phyloP scores from a whole-genome alignment of 2,888 invertebrate species.

The Ophion ventricosus region DNA sequence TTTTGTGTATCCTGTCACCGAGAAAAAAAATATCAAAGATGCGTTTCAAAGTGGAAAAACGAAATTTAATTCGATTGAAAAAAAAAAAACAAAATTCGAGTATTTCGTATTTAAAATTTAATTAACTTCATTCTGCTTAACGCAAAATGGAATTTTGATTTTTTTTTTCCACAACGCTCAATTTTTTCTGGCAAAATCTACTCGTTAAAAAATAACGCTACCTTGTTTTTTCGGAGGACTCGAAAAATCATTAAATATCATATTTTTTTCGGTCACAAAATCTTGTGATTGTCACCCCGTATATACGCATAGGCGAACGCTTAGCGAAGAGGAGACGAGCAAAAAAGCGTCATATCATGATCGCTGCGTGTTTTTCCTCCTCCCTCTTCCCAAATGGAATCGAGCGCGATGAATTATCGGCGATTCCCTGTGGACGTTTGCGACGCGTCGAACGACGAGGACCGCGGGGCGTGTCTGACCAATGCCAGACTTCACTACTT shows the following conservation, averaged over 20 bases:
- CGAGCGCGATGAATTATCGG: conserved; percentile 51
- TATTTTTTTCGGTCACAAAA: too few relatives aligned
- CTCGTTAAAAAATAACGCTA: not conserved
- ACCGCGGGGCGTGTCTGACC: conserved; percentile 40
- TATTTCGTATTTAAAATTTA: not conserved
- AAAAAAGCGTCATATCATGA: conserved; percentile 62
- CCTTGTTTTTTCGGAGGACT: not conserved
- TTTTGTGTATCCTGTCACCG: too few relatives aligned
- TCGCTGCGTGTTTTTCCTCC: conserved; percentile 27
- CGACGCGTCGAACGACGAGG: not conserved
- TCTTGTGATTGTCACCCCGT: not conserved
- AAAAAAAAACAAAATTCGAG: not conserved
- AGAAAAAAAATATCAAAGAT: too few relatives aligned
- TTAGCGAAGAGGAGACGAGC: conserved; percentile 34
- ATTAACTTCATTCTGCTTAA: not conserved
- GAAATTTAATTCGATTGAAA: not conserved
- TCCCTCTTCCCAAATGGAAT: conserved; percentile 29
- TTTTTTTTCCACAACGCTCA: not conserved
- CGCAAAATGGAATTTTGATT: not conserved
- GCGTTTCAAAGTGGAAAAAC: too few relatives aligned
- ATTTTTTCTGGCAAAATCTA: not conserved
- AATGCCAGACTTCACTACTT: conserved; percentile 46
- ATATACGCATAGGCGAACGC: not conserved
- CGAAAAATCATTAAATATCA: too few relatives aligned
- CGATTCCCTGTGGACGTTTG: conserved; percentile 14